Evolutionary conservation across 1,140 invertebrate species (phyloP), one percentile per base, ranked within the genome.

Genomic region (Pseudomyrmex concolor): DNA sequence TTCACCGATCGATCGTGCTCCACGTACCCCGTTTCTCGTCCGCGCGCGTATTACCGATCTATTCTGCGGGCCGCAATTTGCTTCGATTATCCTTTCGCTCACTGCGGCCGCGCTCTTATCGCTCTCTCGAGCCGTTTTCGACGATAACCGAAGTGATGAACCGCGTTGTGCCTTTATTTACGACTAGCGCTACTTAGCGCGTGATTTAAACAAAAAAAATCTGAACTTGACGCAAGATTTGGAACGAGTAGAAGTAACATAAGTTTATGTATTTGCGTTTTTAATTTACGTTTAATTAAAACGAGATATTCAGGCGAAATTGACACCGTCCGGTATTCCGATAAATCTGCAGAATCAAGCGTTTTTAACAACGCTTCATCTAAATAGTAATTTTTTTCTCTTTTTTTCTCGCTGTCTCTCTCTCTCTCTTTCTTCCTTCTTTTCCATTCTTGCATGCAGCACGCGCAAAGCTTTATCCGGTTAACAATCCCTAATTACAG

Each of bases 401-500:
- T 57, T 12, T 34, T 45, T 43, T 13, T 22, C 19, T 45, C 34
- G 15, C 12, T 76, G 8, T 22, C 60, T n/a, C 13, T 4, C 50
- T 22, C 62, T 68, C 19, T 45, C 17, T 55, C 34, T 4, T 34
- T n/a, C n/a, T n/a, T n/a, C n/a, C 8, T 54, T 59, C 55, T 73
- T 43, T 60, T 43, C 34, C 71, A 80, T 55, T 48, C 71, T 86
- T 73, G 45, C 85, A 77, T 77, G 82, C 66, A 89, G 88, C 88
- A 89, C 88, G 88, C 88, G 88, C 83, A 85, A 84, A 60, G 57
- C 84, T 89, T 90, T 87, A 87, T 90, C 85, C 87, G 73, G 87
- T 90, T 90, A 90, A 90, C 89, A 90, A 90, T 90, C 86, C 89
- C 70, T 90, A 90, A 90, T 90, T 89, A 83, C 76, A 81, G 89